phyloP scores from a whole-genome alignment of 2,888 invertebrate species.

The Panzeria rudis region DNA sequence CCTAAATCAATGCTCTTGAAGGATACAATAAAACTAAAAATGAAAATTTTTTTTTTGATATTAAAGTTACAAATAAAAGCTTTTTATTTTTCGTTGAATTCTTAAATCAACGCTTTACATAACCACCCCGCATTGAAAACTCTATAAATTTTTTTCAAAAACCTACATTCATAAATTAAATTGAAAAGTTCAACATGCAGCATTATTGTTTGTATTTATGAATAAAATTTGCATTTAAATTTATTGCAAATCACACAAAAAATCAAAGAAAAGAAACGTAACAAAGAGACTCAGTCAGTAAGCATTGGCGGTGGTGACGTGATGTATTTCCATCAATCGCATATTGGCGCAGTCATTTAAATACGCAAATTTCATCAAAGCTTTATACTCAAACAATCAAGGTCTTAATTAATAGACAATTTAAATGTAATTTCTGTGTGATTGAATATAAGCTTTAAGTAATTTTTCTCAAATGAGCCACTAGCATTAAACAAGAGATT shows the following conservation, averaged over 20 bases:
- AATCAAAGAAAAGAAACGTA: neutral
- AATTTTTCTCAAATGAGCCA: neutral
- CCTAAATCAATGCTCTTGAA: no score
- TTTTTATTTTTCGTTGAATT: no score
- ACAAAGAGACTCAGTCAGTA: neutral
- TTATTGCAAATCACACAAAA: constrained; percentile 9
- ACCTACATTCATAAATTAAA: neutral
- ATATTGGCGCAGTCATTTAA: neutral
- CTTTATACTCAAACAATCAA: neutral
- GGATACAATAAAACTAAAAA: no score
- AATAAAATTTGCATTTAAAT: constrained; percentile 65
- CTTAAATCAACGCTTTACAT: neutral
- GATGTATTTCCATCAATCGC: neutral
- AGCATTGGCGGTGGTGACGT: constrained; percentile 3
- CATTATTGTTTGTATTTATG: constrained; percentile 53
- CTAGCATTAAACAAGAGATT: no score
- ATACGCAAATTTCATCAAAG: neutral
- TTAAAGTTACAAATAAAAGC: no score
- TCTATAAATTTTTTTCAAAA: no score
- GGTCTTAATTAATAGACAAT: neutral
- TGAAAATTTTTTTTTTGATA: no score
- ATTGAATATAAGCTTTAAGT: neutral
- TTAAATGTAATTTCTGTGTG: neutral
- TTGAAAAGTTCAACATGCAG: constrained; percentile 17
- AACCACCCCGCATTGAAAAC: neutral